Evolutionary conservation across 2,113 vertebrate genomes (phyloP), one percentile per base, ranked within the genome.

Genomic region (Dipodomys stephensi): DNA sequence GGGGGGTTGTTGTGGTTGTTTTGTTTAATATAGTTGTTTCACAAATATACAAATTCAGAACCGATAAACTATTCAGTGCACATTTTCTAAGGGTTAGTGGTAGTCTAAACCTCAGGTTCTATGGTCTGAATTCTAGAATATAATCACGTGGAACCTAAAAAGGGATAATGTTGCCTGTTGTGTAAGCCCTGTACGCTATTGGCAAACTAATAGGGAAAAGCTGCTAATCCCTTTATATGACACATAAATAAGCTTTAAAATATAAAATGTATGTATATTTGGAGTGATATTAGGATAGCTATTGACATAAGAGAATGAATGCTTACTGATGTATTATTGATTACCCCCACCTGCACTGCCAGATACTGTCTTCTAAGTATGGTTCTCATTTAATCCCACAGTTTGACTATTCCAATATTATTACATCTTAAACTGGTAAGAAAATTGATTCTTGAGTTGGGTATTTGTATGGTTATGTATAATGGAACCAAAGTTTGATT

Each of bases 41-140:
- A 83, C 30, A 83, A 25, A 94, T 92, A 83, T 64, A 89, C 91
- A 92, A 84, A 89, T 80, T 73, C 9, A 67, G 67, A 94, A 22
- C 13, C 15, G 76, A 44, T 73, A 60, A 68, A 76, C 28, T 46
- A 9, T 53, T 68, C 32, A 13, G 30, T 72, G 12, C 13, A 77
- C 13, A 35, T 68, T 87, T 77, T 18, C 27, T 77, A 27, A 92
- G 46, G 32, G 35, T 53, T 89, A 67, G 0, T 76, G 25, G 53
- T 81, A 4, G 5, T 32, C 62, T 90, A 64, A 30, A 81, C 4
- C 86, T 12, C 32, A 64, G 46, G 39, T 74, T 90, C 30, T 76
- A 6, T 71, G 35, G 16, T 1, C 7, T 90, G 2, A 23, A 65
- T 15, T 73, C 4, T 32, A 69, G 5, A 80, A 60, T 15, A 78